A percentile compares a stretch with the other conserved stretches of the same genome.
Evolutionary conservation across 2,113 vertebrate species (phyloP).

Genomic region (Lophius piscatorius): DNA sequence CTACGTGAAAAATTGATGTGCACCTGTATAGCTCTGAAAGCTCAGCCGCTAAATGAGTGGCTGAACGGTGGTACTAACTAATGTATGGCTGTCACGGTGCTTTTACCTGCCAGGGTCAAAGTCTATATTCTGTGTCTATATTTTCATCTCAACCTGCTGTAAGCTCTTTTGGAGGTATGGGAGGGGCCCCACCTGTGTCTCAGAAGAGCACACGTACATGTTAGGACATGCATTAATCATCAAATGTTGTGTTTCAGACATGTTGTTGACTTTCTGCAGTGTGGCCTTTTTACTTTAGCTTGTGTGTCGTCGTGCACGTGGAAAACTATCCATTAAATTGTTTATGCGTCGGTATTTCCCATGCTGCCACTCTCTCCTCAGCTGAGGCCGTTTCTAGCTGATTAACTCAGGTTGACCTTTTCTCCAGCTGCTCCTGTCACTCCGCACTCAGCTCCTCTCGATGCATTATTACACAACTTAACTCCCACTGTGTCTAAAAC

Average conservation of each 20-base stretch:
- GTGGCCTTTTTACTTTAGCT: conserved; percentile 10
- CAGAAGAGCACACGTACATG: conserved; percentile 34
- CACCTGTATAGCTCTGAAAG: conserved; percentile 51
- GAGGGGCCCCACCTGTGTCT: conserved; percentile 47
- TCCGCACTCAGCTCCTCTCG: conserved; percentile 30
- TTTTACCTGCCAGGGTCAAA: conserved; percentile 64
- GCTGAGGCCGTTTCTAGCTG: conserved; percentile 74
- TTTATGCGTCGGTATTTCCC: too few species aligned
- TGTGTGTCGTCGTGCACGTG: conserved; percentile 19
- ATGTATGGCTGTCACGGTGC: conserved; percentile 47
- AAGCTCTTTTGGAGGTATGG: conserved; percentile 29
- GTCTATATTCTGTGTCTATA: conserved; percentile 36
- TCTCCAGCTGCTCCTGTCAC: conserved; percentile 72
- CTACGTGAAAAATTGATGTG: conserved; percentile 76
- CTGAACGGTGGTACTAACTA: conserved; percentile 30
- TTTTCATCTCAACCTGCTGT: conserved; percentile 51
- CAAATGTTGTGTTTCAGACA: conserved; percentile 29
- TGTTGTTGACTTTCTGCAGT: conserved; percentile 38
- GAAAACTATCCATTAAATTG: too few species aligned
- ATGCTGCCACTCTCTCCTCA: conserved; percentile 28
- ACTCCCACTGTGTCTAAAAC: conserved; percentile 32
- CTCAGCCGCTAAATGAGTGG: conserved; percentile 11
- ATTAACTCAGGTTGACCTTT: conserved; percentile 75
- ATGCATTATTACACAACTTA: conserved; percentile 53
- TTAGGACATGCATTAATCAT: conserved; percentile 54